Conservation (phyloP, 1,140 invertebrate species). For the Pissodes strobi region DNA sequence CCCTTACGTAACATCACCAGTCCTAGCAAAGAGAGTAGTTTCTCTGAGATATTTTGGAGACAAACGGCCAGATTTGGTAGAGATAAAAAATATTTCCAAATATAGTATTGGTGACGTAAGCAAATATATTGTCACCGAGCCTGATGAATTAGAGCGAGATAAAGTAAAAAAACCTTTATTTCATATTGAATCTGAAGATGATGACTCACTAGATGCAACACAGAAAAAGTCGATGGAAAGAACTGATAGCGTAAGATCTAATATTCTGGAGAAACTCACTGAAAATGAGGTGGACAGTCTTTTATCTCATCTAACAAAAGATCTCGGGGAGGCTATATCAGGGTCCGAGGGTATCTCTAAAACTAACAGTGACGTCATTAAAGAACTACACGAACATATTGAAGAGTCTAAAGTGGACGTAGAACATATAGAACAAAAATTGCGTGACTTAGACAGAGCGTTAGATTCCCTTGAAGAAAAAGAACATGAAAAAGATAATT, state of each 20-base stretch:
- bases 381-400: slow-evolving; percentile 28
- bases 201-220: slow-evolving; percentile 36
- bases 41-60: slow-evolving; percentile 41
- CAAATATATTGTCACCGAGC: slow-evolving; percentile 44
- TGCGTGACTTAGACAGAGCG: slow-evolving; percentile 53
- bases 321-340: slow-evolving; percentile 18
- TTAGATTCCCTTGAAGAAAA: slow-evolving; percentile 50
- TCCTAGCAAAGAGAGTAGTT: slow-evolving; percentile 31
- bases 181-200: slow-evolving; percentile 55
- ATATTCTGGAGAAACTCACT: slow-evolving; percentile 46
- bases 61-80: slow-evolving; percentile 39
- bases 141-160: slow-evolving; percentile 32
- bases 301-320: slow-evolving; percentile 43
- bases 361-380: slow-evolving; percentile 13
- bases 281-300: slow-evolving; percentile 47
- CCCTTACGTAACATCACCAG: slow-evolving; percentile 46
- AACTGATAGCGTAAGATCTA: slow-evolving; percentile 45
- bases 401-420: slow-evolving; percentile 45
- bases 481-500: slow-evolving; percentile 34
- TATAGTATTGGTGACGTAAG: slow-evolving; percentile 25
- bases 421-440: slow-evolving; percentile 51
- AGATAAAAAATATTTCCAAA: slow-evolving; percentile 32
- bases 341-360: background rate
- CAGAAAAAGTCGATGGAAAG: slow-evolving; percentile 32
- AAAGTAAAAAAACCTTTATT: slow-evolving; percentile 48